These are phyloP conservation scores for Cochlearius cochlearius DNA, from an alignment of 2,113 vertebrate genomes.

Conservation along the genomic window DNA sequence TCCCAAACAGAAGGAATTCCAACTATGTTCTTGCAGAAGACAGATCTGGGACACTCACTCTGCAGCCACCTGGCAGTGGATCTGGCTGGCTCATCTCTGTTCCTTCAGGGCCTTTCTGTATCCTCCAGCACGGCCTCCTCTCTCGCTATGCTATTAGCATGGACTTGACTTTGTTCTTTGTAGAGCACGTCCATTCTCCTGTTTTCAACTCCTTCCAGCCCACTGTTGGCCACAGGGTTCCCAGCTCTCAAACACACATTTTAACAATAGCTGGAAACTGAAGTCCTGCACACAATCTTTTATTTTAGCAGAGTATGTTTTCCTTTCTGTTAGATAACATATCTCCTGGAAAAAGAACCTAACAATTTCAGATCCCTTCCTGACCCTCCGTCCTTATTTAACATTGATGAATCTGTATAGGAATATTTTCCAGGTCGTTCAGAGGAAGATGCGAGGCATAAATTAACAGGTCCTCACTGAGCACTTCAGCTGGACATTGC, in stretches of 20 bases:
- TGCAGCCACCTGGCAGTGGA: background rate
- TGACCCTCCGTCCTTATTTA: background rate
- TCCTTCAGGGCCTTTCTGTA: background rate
- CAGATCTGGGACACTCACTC: background rate
- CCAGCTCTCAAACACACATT: background rate
- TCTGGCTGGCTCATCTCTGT: background rate
- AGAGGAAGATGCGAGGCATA: background rate
- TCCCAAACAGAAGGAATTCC: constrained; percentile 27
- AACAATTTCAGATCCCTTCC: background rate
- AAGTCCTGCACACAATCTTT: background rate
- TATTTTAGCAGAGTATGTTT: background rate
- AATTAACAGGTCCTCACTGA: background rate
- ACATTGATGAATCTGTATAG: background rate
- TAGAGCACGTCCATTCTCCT: background rate
- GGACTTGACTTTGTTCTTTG: background rate
- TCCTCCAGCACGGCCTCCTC: background rate
- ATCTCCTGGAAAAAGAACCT: background rate
- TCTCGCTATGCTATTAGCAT: background rate
- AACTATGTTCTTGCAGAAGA: background rate
- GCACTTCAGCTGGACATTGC: background rate
- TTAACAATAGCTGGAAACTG: constrained; percentile 16
- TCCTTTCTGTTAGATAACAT: background rate
- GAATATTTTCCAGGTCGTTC: background rate
- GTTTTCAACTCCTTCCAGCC: background rate
- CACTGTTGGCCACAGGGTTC: background rate